Conservation (phyloP, 2,888 invertebrate species). For the Drosophila hamatofila region DNA sequence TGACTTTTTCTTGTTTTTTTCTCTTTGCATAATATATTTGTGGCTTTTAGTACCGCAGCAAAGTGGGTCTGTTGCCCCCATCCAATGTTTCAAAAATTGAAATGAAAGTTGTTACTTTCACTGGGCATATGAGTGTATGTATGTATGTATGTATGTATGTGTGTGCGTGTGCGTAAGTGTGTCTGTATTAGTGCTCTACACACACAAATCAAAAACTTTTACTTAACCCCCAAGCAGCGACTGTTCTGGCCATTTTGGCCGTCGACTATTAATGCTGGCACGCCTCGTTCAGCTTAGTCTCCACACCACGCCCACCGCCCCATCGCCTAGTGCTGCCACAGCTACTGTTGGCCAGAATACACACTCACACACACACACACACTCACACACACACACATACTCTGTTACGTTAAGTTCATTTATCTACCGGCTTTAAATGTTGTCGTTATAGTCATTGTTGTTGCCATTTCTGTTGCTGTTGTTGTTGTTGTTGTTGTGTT, state of each 20-base stretch:
- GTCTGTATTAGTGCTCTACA: constrained; percentile 38
- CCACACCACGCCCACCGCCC: constrained; percentile 4
- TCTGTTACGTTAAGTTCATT: constrained; percentile 61
- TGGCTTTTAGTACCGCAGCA: constrained; percentile 39
- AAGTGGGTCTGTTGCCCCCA: constrained; percentile 9
- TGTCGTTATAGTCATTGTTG: constrained; percentile 17
- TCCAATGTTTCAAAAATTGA: constrained; percentile 19
- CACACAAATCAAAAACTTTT: constrained; percentile 77
- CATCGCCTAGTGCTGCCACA: constrained; percentile 9
- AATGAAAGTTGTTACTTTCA: constrained; percentile 76
- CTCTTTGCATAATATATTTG: constrained; percentile 48
- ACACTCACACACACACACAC: constrained; percentile 14
- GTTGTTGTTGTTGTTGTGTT: constrained; percentile 28
- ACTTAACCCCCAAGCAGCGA: constrained; percentile 44
- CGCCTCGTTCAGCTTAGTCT: constrained; percentile 35
- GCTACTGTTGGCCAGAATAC: constrained; percentile 13
- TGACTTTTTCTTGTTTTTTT: neutral
- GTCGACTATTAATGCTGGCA: constrained; percentile 53
- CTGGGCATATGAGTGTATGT: constrained; percentile 37
- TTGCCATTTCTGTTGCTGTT: neutral
- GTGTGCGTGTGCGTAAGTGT: constrained; percentile 3
- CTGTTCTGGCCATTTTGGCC: constrained; percentile 11
- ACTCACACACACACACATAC: constrained; percentile 14
- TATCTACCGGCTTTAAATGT: constrained; percentile 56
- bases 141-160: constrained; percentile 2